phyloP scores from a whole-genome alignment of 2,797 vertebrate species.

The Enteromius fasciolatus region DNA sequence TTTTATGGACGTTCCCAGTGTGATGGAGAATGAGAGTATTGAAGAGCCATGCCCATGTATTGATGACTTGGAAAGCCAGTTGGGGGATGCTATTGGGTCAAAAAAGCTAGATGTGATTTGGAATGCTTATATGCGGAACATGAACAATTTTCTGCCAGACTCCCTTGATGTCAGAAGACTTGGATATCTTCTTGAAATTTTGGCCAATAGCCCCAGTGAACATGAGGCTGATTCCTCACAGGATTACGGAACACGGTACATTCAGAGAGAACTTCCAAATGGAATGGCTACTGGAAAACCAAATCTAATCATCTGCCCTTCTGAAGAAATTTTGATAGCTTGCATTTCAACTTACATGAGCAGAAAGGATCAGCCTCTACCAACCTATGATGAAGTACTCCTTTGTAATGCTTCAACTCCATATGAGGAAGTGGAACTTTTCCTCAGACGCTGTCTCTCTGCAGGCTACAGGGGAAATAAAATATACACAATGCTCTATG shows the following conservation, averaged over 20 bases:
- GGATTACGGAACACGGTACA: constrained; percentile 19
- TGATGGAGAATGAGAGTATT: constrained; percentile 41
- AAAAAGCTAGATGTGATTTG: constrained; percentile 78
- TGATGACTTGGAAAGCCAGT: constrained; percentile 53
- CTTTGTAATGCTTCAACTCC: constrained; percentile 86
- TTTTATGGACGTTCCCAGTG: constrained; percentile 65
- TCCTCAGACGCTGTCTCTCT: constrained; percentile 88
- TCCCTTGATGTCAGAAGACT: constrained; percentile 84
- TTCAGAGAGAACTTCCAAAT: constrained; percentile 77
- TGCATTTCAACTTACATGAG: constrained; percentile 91
- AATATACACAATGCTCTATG: constrained; percentile 87
- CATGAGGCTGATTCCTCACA: constrained; percentile 37
- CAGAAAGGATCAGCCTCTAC: constrained; percentile 78
- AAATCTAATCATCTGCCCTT: constrained; percentile 87
- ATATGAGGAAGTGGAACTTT: constrained; percentile 88
- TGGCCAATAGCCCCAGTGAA: constrained; percentile 70
- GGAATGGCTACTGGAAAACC: constrained; percentile 81
- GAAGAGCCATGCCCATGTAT: constrained; percentile 34
- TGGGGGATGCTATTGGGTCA: constrained; percentile 59
- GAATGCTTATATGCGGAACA: constrained; percentile 82
- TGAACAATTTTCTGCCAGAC: constrained; percentile 77
- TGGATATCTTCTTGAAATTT: constrained; percentile 78
- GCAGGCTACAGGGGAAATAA: constrained; percentile 71
- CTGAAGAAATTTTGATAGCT: constrained; percentile 81
- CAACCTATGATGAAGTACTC: constrained; percentile 90